A percentile compares a stretch with the other conserved stretches of the same genome.
Evolutionary conservation across 53 echinoderm and acorn worm species (phyloP).

Genomic region (Temnopleurus reevesii): DNA sequence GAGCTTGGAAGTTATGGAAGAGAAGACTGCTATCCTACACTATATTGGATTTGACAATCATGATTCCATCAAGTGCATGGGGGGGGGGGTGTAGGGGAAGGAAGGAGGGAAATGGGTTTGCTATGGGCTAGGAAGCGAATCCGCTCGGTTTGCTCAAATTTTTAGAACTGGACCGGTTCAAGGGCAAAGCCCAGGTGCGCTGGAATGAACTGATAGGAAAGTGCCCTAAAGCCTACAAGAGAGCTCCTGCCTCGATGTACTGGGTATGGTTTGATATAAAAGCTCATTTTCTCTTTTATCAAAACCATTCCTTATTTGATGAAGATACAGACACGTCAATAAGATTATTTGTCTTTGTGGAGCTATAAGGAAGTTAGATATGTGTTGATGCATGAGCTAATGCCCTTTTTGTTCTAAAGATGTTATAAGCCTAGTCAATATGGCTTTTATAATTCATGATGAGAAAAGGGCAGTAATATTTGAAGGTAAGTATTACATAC

Average conservation of each 20-base stretch:
- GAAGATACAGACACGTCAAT: no score
- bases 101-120: slow-evolving; percentile 7
- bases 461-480: no score
- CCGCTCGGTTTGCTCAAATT: slow-evolving; percentile 30
- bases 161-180: slow-evolving; percentile 35
- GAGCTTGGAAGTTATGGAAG: no score
- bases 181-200: slow-evolving; percentile 23
- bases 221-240: slow-evolving; percentile 10
- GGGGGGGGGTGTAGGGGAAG: no score
- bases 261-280: neutral
- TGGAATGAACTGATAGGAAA: neutral
- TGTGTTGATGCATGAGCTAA: no score
- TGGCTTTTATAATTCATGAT: no score
- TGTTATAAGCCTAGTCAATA: no score
- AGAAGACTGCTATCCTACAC: neutral
- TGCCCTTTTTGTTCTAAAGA: no score
- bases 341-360: no score
- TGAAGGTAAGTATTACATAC: no score
- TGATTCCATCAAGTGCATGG: neutral
- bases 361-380: no score
- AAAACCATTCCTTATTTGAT: slow-evolving; percentile 18
- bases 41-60: slow-evolving; percentile 42
- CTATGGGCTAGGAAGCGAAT: slow-evolving; percentile 10
- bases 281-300: neutral
- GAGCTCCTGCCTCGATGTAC: neutral